Evolutionary conservation across 2,797 vertebrate species (phyloP).

Genomic region (Pogoniulus pusillus): DNA sequence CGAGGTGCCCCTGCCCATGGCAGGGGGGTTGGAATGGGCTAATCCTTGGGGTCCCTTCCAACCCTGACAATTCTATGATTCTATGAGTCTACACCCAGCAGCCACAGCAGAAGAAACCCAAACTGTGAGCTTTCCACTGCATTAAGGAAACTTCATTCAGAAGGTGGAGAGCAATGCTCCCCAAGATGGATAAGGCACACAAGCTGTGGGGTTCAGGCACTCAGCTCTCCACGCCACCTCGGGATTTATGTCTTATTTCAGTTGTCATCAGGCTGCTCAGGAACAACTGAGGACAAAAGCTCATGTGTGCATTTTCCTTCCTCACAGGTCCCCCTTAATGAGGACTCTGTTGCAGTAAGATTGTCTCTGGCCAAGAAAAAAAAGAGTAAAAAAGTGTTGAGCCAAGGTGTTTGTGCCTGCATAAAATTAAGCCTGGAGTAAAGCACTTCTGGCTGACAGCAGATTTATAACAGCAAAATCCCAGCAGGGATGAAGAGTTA

Average conservation of each 20-base stretch:
- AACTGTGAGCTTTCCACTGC: constrained; percentile 39
- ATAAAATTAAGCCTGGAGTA: constrained; percentile 84
- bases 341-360: constrained; percentile 72
- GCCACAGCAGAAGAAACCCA: constrained; percentile 43
- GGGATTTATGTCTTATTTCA: constrained; percentile 66
- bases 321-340: constrained; percentile 66
- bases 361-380: constrained; percentile 57
- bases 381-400: constrained; percentile 55
- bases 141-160: constrained; percentile 50
- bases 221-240: not conserved
- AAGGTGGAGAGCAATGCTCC: constrained; percentile 36
- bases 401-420: constrained; percentile 78
- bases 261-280: constrained; percentile 36
- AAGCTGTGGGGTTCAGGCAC: constrained; percentile 33
- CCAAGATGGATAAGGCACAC: constrained; percentile 52
- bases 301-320: constrained; percentile 64
- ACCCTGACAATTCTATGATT: no score
- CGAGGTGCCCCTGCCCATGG: no score
- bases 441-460: constrained; percentile 88
- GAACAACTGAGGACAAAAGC: constrained; percentile 49
- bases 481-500: constrained; percentile 85
- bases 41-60: no score
- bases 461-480: constrained; percentile 91
- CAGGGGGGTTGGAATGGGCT: no score
- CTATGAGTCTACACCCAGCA: not conserved